Evolutionary conservation across 2,797 vertebrate species (phyloP).

Genomic region (Thripadectes ignobilis): DNA sequence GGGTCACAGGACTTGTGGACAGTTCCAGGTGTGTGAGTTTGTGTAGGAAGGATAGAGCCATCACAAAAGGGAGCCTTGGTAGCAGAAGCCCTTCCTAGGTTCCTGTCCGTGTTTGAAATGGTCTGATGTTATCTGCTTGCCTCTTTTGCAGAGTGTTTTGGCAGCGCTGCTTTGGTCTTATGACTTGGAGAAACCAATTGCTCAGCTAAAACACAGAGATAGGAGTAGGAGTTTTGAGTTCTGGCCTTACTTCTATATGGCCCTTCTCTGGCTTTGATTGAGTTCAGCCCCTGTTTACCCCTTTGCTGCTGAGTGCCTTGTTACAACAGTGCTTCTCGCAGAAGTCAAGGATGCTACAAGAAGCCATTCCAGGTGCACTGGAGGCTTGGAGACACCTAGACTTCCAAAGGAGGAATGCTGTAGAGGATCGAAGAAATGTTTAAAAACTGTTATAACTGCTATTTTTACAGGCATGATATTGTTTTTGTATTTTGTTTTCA

Average conservation of each 20-base stretch:
- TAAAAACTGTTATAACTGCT: neutral
- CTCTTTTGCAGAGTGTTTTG: neutral
- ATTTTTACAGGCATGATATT: neutral
- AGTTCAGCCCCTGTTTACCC: neutral
- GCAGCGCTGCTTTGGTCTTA: neutral
- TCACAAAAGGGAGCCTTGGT: neutral
- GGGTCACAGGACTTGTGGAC: neutral
- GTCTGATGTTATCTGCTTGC: neutral
- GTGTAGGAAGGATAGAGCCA: neutral
- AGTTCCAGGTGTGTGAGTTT: neutral
- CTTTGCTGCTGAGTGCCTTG: neutral
- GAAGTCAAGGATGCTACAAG: neutral
- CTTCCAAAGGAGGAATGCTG: neutral
- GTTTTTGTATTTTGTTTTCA: neutral
- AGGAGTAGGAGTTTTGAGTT: neutral
- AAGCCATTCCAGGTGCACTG: neutral
- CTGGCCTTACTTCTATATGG: neutral
- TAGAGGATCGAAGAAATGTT: neutral
- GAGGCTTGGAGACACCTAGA: neutral
- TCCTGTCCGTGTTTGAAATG: neutral
- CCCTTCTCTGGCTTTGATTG: neutral
- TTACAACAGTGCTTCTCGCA: neutral
- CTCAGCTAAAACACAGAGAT: neutral
- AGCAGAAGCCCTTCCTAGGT: neutral
- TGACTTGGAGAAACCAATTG: neutral